A percentile compares a stretch with the other conserved stretches of the same genome.
Evolutionary conservation across 2,888 invertebrate genomes (phyloP).

Genomic region (Ichneumoninae sp.): DNA sequence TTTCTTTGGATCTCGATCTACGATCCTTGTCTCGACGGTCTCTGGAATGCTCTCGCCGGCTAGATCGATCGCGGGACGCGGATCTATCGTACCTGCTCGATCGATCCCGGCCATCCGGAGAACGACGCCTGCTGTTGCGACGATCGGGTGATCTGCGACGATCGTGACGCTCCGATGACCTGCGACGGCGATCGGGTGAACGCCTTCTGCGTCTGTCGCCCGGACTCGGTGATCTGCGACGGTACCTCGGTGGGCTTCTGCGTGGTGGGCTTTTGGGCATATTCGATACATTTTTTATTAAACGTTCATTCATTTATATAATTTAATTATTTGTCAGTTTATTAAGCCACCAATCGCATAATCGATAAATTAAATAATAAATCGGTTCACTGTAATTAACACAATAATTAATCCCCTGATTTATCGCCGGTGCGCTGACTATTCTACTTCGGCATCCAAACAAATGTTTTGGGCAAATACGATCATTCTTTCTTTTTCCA

Average conservation of each 20-base stretch:
- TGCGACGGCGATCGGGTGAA: constrained; percentile 80
- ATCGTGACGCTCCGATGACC: constrained; percentile 81
- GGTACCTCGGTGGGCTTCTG: constrained; percentile 81
- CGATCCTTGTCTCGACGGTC: constrained; percentile 84
- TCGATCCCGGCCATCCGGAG: constrained; percentile 79
- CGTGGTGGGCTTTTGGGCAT: constrained; percentile 78
- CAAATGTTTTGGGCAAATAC: too few species aligned
- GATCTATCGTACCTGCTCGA: constrained; percentile 82
- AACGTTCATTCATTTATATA: not conserved
- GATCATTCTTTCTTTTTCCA: too few species aligned
- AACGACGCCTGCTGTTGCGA: constrained; percentile 80
- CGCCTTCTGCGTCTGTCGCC: constrained; percentile 79
- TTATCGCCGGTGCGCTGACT: too few species aligned
- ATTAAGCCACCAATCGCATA: too few species aligned
- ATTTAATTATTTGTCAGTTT: not conserved
- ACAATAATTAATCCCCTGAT: too few species aligned
- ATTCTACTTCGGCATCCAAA: too few species aligned
- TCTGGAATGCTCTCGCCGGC: constrained; percentile 80
- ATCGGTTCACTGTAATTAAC: too few species aligned
- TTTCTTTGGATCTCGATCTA: constrained; percentile 83
- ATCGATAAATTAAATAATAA: not conserved
- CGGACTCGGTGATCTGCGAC: constrained; percentile 82
- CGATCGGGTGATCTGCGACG: constrained; percentile 79
- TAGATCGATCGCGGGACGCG: constrained; percentile 82
- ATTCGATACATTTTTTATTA: constrained; percentile 37